Conservation (phyloP, 2,797 vertebrate species). For the Coregonus sp. region DNA sequence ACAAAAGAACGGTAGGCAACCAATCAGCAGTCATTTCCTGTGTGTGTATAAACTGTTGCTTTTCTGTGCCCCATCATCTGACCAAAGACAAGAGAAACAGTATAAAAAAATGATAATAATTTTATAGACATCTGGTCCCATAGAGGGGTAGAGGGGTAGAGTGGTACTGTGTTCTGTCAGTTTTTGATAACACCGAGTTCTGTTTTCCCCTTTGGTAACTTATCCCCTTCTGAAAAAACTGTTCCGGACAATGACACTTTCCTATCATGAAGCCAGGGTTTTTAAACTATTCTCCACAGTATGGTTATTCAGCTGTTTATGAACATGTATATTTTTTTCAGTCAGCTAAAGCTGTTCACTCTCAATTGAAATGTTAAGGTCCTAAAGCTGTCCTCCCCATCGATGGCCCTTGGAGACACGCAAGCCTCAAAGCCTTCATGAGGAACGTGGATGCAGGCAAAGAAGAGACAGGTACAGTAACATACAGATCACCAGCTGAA, state of each 20-base stretch:
- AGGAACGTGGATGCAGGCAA: slow-evolving; percentile 69
- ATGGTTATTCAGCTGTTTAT: not conserved
- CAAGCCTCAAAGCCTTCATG: slow-evolving; percentile 68
- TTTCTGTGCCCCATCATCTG: not conserved
- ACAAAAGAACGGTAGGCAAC: slow-evolving; percentile 51
- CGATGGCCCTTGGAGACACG: slow-evolving; percentile 66
- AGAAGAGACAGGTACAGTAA: slow-evolving; percentile 61
- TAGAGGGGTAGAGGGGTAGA: not conserved
- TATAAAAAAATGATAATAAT: slow-evolving; percentile 28
- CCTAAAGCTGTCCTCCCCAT: slow-evolving; percentile 69
- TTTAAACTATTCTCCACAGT: not conserved
- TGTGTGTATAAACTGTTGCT: not conserved
- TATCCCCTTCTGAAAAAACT: slow-evolving; percentile 18
- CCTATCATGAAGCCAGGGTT: slow-evolving; percentile 11
- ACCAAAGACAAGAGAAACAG: slow-evolving; percentile 7
- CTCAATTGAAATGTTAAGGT: slow-evolving; percentile 34
- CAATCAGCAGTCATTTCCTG: not conserved
- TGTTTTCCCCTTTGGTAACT: slow-evolving; percentile 26
- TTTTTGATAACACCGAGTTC: slow-evolving; percentile 22
- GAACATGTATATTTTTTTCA: not conserved
- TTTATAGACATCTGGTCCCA: slow-evolving; percentile 13
- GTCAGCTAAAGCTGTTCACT: not conserved
- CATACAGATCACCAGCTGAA: not conserved
- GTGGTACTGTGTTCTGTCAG: slow-evolving; percentile 15
- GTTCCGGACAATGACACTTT: slow-evolving; percentile 42